Evolutionary conservation across 2,113 vertebrate species (phyloP).

Genomic region (Chrysemys picta): DNA sequence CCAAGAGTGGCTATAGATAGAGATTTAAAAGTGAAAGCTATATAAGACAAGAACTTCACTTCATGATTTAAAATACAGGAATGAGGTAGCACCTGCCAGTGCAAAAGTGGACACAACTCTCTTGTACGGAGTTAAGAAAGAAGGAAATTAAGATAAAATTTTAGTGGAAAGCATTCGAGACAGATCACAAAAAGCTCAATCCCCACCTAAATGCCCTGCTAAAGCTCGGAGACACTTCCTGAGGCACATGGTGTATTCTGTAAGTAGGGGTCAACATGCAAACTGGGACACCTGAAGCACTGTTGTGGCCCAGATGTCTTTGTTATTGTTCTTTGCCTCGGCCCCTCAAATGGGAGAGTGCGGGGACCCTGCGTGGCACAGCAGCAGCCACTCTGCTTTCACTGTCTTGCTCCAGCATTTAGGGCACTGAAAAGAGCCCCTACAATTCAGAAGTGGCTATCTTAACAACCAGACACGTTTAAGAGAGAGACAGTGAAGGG

Average conservation of each 20-base stretch:
- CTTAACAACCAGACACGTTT: neutral
- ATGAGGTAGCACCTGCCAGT: neutral
- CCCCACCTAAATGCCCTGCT: neutral
- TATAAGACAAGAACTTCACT: too few species aligned
- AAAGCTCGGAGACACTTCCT: neutral
- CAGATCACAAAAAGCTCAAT: neutral
- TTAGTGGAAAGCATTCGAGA: neutral
- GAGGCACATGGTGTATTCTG: neutral
- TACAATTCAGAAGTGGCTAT: neutral
- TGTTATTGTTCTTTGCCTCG: neutral
- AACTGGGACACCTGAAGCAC: neutral
- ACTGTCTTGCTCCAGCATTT: neutral
- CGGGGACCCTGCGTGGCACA: neutral
- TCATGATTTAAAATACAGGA: too few species aligned
- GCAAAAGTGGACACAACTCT: neutral
- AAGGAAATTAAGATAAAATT: neutral
- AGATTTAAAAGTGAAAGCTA: too few species aligned
- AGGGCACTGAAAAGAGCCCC: neutral
- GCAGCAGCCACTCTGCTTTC: neutral
- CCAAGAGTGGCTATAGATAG: neutral
- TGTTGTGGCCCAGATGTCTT: neutral
- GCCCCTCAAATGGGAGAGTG: neutral
- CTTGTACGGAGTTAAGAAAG: neutral
- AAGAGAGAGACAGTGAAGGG: neutral
- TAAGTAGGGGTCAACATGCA: neutral